phyloP scores from a whole-genome alignment of 1,140 invertebrate species.

The Macrostomum lignano region DNA sequence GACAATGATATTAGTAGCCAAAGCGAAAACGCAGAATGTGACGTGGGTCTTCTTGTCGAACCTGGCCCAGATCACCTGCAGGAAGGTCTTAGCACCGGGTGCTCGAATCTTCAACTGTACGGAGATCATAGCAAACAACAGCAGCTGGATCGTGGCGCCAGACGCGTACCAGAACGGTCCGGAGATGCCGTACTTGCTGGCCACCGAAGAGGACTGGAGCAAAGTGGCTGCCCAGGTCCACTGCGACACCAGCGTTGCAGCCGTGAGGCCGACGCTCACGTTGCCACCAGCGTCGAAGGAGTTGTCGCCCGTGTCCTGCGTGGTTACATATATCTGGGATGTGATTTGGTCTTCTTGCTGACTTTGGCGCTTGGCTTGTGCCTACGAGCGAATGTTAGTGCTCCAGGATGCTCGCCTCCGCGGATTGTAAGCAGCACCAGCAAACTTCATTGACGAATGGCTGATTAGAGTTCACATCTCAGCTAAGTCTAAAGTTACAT shows the following conservation, averaged over 20 bases:
- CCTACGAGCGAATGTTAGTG: too few relatives aligned
- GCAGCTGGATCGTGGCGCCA: slow-evolving; percentile 24
- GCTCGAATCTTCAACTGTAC: slow-evolving; percentile 21
- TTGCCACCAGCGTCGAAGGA: slow-evolving; percentile 28
- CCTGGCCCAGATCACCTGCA: slow-evolving; percentile 24
- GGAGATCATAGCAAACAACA: slow-evolving; percentile 24
- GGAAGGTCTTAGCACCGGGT: slow-evolving; percentile 25
- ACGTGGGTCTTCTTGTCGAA: slow-evolving; percentile 23
- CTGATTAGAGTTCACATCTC: too few relatives aligned
- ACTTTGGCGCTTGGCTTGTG: too few relatives aligned
- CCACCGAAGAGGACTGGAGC: slow-evolving; percentile 25
- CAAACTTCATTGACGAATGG: too few relatives aligned
- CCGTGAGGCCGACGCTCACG: slow-evolving; percentile 22
- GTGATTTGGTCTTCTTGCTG: too few relatives aligned
- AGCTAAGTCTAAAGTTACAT: too few relatives aligned
- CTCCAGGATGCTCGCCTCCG: too few relatives aligned
- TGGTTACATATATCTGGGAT: too few relatives aligned
- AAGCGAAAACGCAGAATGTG: slow-evolving; percentile 20
- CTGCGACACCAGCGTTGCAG: slow-evolving; percentile 27
- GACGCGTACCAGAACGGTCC: slow-evolving; percentile 28
- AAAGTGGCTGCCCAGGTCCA: slow-evolving; percentile 30
- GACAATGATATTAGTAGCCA: slow-evolving; percentile 25
- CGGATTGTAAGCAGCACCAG: too few relatives aligned
- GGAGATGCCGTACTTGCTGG: slow-evolving; percentile 24
- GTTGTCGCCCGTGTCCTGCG: too few relatives aligned